These are phyloP conservation scores for Anomalospiza imberbis DNA, from an alignment of 2,797 vertebrate genomes.

Conservation along the genomic window DNA sequence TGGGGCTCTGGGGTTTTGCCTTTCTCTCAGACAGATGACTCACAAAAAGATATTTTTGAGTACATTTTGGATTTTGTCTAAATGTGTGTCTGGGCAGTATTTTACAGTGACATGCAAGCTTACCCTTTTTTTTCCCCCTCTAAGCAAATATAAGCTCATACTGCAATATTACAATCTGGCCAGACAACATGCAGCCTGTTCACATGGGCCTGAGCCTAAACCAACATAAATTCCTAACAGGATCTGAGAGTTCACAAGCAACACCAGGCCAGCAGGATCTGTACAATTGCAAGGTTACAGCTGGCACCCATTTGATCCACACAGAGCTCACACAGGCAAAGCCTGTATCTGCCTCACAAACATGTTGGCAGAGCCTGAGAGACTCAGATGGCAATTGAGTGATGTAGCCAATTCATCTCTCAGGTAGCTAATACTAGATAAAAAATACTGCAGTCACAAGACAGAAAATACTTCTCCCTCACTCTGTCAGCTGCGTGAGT, in stretches of 20 bases:
- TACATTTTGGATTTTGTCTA: background rate
- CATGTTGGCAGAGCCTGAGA: background rate
- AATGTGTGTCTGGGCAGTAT: background rate
- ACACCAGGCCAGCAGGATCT: background rate
- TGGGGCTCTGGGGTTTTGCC: background rate
- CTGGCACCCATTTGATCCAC: background rate
- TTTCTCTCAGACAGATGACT: background rate
- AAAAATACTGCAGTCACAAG: background rate
- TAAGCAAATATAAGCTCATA: background rate
- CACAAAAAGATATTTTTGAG: background rate
- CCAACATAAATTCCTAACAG: background rate
- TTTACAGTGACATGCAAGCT: background rate
- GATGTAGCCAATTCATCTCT: background rate
- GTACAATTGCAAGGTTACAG: background rate
- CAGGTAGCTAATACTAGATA: background rate
- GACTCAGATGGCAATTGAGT: background rate
- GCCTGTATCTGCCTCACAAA: background rate
- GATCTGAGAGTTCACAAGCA: background rate
- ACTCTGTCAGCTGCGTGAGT: background rate
- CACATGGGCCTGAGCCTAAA: background rate
- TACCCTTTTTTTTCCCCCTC: accelerated
- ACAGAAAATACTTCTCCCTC: background rate
- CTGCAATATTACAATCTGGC: background rate
- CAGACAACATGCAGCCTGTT: background rate
- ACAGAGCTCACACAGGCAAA: background rate